Evolutionary conservation across 2,113 vertebrate species (phyloP), one percentile per base, ranked within the genome.

Genomic region (Apaloderma vittatum): DNA sequence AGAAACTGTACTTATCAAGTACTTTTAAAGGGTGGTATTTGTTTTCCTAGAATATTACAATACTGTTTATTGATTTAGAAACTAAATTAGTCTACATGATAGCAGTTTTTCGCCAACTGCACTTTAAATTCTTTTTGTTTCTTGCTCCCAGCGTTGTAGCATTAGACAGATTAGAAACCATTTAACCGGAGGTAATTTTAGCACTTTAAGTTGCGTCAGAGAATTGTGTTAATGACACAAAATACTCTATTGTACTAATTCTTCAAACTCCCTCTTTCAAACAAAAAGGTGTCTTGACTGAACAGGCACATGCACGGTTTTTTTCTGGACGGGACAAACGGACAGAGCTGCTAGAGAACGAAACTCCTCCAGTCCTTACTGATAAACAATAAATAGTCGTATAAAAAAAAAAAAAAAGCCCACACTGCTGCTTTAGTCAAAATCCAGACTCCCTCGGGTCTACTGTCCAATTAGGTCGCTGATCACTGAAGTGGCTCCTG

Each of bases 301-400:
- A 98, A 97, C 97, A 98, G 98, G 97, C 98, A 98, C 98, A 98
- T 98, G 98, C 98, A 98, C 36, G 46, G 55, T 49, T 87, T 95
- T 94, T 58, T 94, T 94, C 87, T 88, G 75, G 86, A 98, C 93
- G 95, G 93, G 94, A 97, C 86, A 87, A 95, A 96, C 96, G 89
- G 88, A 63, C 92, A 86, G 95, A 95, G 94, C 88, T 95, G 95
- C 88, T 94, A 93, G 85, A 95, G 95, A 96, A 97, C 11, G 14
- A 80, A 96, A 96, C 76, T 93, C 86, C 96, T 97, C 93, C 97
- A 97, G 97, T 97, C 95, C 95, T 97, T 87, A 96, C 72, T 61
- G 96, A 94, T 82, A 97, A 98, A 96, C 98, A 98, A 98, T 98
- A 98, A 98, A 98, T 98, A 98, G 67, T 97, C 27, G 24, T 96